These are phyloP conservation scores for Branchipolynoe longqiensis DNA, from an alignment of 2,888 invertebrate species.

Conservation along the genomic window DNA sequence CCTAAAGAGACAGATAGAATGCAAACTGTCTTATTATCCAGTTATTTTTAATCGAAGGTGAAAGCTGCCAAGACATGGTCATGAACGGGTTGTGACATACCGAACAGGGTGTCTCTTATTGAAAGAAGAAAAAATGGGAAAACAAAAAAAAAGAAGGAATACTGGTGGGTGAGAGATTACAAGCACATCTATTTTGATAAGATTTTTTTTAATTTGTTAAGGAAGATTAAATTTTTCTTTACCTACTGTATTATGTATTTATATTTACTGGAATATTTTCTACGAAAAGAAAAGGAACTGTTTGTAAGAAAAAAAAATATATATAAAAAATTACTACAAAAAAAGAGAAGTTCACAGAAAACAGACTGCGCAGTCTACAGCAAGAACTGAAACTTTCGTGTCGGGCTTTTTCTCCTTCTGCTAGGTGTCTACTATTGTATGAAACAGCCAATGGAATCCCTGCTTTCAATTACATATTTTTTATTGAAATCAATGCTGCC, in stretches of 20 bases:
- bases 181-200: conserved; percentile 54
- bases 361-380: conserved; percentile 51
- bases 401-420: conserved; percentile 32
- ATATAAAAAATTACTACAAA: background rate
- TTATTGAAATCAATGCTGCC: conserved; percentile 35
- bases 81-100: too few species aligned
- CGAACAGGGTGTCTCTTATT: too few species aligned
- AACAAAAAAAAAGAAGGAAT: too few species aligned
- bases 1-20: too few species aligned
- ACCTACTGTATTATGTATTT: conserved; percentile 48
- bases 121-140: too few species aligned
- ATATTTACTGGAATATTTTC: conserved; percentile 56
- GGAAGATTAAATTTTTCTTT: conserved; percentile 22
- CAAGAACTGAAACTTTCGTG: conserved; percentile 33
- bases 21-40: too few species aligned
- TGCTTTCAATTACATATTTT: conserved; percentile 23
- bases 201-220: conserved; percentile 48
- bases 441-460: conserved; percentile 1
- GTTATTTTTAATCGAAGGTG: too few species aligned
- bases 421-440: conserved; percentile 3
- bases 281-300: background rate
- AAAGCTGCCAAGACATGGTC: too few species aligned
- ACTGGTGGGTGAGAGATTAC: too few species aligned
- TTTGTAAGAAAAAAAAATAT: conserved; percentile 26
- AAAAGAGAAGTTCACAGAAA: conserved; percentile 1